Conservation (phyloP, 2,888 invertebrate genomes). For the Athalia rosae region DNA sequence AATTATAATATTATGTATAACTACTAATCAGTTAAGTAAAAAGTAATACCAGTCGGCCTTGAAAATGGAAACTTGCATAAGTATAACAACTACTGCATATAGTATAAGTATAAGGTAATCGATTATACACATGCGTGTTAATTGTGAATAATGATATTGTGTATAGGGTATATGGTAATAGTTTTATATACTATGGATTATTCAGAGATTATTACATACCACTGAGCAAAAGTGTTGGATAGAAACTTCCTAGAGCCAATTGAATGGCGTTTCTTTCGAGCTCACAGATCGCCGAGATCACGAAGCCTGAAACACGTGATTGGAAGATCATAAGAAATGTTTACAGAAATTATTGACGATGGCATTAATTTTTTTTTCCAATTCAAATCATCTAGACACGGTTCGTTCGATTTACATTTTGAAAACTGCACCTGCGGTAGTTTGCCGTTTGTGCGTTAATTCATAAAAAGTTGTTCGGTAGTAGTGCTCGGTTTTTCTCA, state of each 20-base stretch:
- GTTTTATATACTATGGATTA: background rate
- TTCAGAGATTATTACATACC: slow-evolving; percentile 70
- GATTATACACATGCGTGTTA: background rate
- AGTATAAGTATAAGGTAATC: too few species aligned
- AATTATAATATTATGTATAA: background rate
- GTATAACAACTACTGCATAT: too few species aligned
- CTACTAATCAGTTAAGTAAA: background rate
- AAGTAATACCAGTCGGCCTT: background rate
- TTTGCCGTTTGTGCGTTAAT: too few species aligned
- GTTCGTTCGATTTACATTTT: too few species aligned
- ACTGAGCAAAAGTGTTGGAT: slow-evolving; percentile 92
- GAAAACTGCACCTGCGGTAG: too few species aligned
- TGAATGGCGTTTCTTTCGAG: slow-evolving; percentile 95
- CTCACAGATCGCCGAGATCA: slow-evolving; percentile 94
- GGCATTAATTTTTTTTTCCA: too few species aligned
- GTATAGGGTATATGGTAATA: background rate
- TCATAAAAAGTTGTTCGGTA: too few species aligned
- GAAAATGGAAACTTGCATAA: background rate
- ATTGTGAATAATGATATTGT: background rate
- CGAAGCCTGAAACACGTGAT: slow-evolving; percentile 77
- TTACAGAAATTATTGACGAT: background rate
- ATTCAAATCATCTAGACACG: too few species aligned
- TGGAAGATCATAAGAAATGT: background rate
- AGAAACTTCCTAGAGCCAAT: slow-evolving; percentile 94
- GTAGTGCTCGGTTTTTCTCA: too few species aligned